Evolutionary conservation across 2,797 vertebrate genomes (phyloP).

Genomic region (Acanthurus lineatus): DNA sequence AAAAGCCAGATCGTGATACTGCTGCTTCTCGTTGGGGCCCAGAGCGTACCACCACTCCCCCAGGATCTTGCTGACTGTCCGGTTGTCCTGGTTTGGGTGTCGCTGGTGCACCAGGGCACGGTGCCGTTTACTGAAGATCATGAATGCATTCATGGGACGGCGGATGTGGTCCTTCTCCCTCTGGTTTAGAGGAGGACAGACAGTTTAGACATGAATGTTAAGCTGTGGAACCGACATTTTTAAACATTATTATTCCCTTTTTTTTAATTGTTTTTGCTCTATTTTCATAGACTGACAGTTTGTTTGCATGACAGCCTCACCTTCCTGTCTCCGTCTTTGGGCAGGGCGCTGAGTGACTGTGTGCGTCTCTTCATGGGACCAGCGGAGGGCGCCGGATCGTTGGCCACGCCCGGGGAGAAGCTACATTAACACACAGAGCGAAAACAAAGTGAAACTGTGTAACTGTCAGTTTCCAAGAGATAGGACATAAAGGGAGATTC

Average conservation of each 20-base stretch:
- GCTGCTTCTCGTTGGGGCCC: conserved; percentile 93
- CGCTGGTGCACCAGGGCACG: conserved; percentile 94
- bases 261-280: neutral
- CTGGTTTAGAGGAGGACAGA: conserved; percentile 67
- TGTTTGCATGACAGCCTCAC: conserved; percentile 49
- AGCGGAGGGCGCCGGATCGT: conserved; percentile 86
- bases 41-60: conserved; percentile 97
- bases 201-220: neutral
- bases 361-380: conserved; percentile 91
- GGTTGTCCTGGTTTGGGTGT: conserved; percentile 96
- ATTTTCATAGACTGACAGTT: neutral
- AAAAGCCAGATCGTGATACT: conserved; percentile 95
- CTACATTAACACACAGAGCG: conserved; percentile 69
- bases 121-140: conserved; percentile 97
- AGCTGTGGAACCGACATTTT: neutral
- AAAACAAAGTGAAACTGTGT: conserved; percentile 46
- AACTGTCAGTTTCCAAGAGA: conserved; percentile 30
- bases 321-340: conserved; percentile 93
- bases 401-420: conserved; percentile 90
- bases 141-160: conserved; percentile 95
- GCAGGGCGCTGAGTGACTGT: conserved; percentile 93
- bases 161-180: conserved; percentile 95
- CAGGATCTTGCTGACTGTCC: conserved; percentile 95
- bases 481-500: conserved; percentile 11
- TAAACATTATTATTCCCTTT: neutral